phyloP scores from a whole-genome alignment of 1,140 invertebrate genomes.

The Penaeus chinensis region DNA sequence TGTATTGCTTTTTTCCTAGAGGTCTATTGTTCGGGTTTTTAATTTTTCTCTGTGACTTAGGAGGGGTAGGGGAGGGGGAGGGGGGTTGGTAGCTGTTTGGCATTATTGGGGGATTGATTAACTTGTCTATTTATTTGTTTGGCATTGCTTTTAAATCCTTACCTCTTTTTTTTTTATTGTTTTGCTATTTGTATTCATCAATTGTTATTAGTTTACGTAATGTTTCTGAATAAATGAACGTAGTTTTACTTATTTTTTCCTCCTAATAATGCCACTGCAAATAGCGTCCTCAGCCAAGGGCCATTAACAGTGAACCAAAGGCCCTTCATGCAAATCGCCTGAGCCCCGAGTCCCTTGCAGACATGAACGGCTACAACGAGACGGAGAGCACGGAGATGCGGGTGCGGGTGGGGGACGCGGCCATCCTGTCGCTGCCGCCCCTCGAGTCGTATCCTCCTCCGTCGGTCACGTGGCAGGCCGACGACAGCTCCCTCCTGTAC shows the following conservation, averaged over 20 bases:
- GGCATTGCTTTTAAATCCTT: no score
- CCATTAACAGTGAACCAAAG: background rate
- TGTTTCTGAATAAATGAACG: no score
- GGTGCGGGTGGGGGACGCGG: slow-evolving; percentile 82
- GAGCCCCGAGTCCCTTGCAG: background rate
- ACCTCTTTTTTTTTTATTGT: no score
- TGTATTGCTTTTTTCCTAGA: no score
- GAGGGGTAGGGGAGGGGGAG: background rate
- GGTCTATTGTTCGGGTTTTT: no score
- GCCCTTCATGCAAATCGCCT: no score
- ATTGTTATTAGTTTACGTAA: no score
- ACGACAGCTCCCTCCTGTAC: slow-evolving; percentile 78
- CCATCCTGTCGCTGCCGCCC: slow-evolving; percentile 81
- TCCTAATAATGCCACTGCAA: background rate
- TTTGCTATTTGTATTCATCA: no score
- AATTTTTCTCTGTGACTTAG: no score
- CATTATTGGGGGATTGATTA: background rate
- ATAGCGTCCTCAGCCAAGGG: background rate
- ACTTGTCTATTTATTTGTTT: no score
- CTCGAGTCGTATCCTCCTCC: slow-evolving; percentile 86
- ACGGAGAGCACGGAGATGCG: slow-evolving; percentile 75
- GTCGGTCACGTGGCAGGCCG: slow-evolving; percentile 85
- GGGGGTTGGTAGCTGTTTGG: background rate
- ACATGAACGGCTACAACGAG: slow-evolving; percentile 74
- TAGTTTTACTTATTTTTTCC: background rate